Base-by-base conservation (phyloP, 2,888 invertebrate species). In the Cyclophora punctaria region DNA sequence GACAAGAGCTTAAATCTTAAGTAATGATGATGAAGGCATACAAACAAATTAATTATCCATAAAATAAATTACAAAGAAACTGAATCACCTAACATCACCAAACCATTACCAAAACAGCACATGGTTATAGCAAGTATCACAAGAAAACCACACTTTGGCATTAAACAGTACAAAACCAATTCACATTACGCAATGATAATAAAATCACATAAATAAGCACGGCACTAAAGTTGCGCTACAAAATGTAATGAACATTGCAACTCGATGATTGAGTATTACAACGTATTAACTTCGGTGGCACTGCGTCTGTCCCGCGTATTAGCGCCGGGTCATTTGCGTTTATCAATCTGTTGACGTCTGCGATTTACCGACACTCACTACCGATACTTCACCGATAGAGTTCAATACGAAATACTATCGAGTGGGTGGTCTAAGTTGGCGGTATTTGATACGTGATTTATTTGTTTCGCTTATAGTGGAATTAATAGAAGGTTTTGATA, bases 271-370 rank as follows among this genome's bases (percentile, higher is more conserved):
- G 54, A 55, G 48, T 46, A 49, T 49, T 50, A 46, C 49, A 50
- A 20, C 63, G 20, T 20, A 20, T 20, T 20, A 55, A 65, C 66
- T 63, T 59, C 69, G 66, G 72, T 73, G 73, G 73, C 72, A 71
- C 69, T 63, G 66, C 55, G 59, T 59, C 62, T 69, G 68, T 73
- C 72, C 50, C 56, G 55, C 58, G 51, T 59, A 70, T 70, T 70
- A 62, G 58, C 62, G 65, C 56, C 65, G 53, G 61, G 60, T 64
- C 69, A 66, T 71, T 69, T 67, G 70, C 63, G 64, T 69, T 67
- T 69, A 73, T 73, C 69, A 63, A 66, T 56, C 61, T 54, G 65
- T 63, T 63, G 70, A 73, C 70, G 63, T 63, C 60, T 64, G 66
- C 67, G 62, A 66, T 71, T 70, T 68, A 67, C 58, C 67, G 64